Evolutionary conservation across 2,797 vertebrate genomes (phyloP), one percentile per base, ranked within the genome.

Genomic region (Mycteria americana): DNA sequence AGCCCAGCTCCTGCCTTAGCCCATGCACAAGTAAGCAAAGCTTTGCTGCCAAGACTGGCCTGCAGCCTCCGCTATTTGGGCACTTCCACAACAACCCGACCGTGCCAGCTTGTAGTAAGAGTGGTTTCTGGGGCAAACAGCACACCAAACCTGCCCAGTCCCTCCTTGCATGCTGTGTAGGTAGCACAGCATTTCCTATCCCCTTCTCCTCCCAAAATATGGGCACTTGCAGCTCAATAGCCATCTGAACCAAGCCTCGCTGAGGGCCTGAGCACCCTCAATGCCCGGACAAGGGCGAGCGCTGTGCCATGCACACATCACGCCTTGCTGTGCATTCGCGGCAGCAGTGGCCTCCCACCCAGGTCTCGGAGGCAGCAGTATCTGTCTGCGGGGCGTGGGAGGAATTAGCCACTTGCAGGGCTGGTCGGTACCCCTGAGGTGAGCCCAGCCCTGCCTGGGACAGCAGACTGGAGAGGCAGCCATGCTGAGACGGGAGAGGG

Each of bases 231-330:
- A 94, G 56, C 48, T 88, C 56, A 80, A 6, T 2, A 79, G 31
- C 15, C 53, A 46, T 22, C 50, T 62, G 62, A 78, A 62, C 13
- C 0, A 1, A 46, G 24, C 3, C 6, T 33, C 0, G 1, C n/a
- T 3, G 3, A 23, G 16, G 27, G 41, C 50, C 50, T 79, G 43
- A 83, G 57, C 39, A 24, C 25, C 48, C 31, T 11, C 53, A n/a
- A 2, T 37, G 56, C 79, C 70, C 6, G 39, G 50, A 65, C 0
- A 0, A 74, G 43, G 43, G 18, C 0, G 0, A 60, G 50, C 0
- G 2, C 53, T n/a, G 28, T 59, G 84, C 73, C 43, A 27, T 3
- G 24, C 51, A 51, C 3, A 3, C 37, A 41, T 23, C 77, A 45
- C 7, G 10, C 50, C 35, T 35, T 41, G 43, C 81, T 79, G 67